Evolutionary conservation across 2,888 invertebrate species (phyloP).

Genomic region (Caenorhabditis japonica): DNA sequence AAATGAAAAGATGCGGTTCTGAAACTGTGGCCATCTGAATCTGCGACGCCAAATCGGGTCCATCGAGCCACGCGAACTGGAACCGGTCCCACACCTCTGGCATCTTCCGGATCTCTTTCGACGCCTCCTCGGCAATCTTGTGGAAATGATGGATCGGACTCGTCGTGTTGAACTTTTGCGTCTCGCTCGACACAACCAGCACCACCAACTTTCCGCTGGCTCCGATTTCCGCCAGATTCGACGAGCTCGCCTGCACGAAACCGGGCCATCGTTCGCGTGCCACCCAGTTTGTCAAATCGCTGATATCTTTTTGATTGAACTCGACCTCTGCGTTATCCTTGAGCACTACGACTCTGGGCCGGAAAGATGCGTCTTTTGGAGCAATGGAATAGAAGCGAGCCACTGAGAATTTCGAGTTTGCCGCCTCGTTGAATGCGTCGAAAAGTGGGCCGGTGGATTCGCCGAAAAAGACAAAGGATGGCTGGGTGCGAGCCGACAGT

Average conservation of each 20-base stretch:
- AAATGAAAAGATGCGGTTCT: conserved; percentile 88
- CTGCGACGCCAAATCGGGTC: conserved; percentile 90
- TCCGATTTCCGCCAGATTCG: conserved; percentile 70
- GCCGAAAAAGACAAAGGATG: conserved; percentile 43
- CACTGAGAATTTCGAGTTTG: conserved; percentile 42
- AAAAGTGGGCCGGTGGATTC: conserved; percentile 13
- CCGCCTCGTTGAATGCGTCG: conserved; percentile 26
- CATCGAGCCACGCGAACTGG: conserved; percentile 88
- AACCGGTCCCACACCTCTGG: conserved; percentile 56
- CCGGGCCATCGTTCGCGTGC: conserved; percentile 72
- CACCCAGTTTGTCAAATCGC: conserved; percentile 65
- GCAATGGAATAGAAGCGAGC: conserved; percentile 51
- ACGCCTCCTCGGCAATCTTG: conserved; percentile 57
- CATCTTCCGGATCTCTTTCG: conserved; percentile 53
- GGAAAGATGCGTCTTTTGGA: conserved; percentile 19
- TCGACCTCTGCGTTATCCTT: conserved; percentile 64
- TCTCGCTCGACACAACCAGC: conserved; percentile 64
- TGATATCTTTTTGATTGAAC: conserved; percentile 41
- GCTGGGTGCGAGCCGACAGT: conserved; percentile 39
- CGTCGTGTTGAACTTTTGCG: conserved; percentile 44
- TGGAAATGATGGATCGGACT: conserved; percentile 58
- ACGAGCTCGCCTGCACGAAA: conserved; percentile 63
- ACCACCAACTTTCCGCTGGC: conserved; percentile 72
- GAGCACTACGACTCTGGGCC: conserved; percentile 56
- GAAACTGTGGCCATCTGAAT: conserved; percentile 90